Base-by-base conservation (phyloP, 2,113 vertebrate species). In the Oplegnathus fasciatus region DNA sequence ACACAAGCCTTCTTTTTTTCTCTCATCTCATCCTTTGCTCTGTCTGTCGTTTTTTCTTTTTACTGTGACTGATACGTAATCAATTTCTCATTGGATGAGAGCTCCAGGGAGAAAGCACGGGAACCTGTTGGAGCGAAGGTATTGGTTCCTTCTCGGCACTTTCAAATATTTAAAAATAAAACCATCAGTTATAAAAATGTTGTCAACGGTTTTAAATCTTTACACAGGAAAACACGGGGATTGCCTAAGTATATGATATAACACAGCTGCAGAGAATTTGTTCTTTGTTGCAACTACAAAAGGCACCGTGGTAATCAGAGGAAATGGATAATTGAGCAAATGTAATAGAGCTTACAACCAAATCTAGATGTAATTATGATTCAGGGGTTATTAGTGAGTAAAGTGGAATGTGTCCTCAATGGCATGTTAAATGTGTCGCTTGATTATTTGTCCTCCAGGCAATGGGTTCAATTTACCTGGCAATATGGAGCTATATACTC, bases 11-110 rank as follows among this genome's bases (percentile, higher is more conserved):
- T 68, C 20, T 80, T 74, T 87, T 83, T 71, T 79, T 32, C 5
- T 52, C n/a, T 82, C 88, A 77, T 78, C 71, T 62, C 37, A 66
- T 85, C 77, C 9, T 30, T 42, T 40, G 30, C 58, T 89, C 66
- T 57, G 57, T 83, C 78, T n/a, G 65, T 83, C 6, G 3, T 26
- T 78, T 85, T 88, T 83, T 90, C 77, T 87, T 87, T 88, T 79
- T 17, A 52, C 77, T 66, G 54, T 90, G 90, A 93, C 83, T 91
- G 93, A 95, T 89, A 68, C 87, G 66, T 92, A 93, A 92, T 95
- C 91, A 93, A 92, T 95, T 86, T 90, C 84, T 86, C 88, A 86
- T 88, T 58, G 88, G 84, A 72, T 57, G 37, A 76, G 68, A 66
- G 80, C 70, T 74, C 58, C 30, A 32, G 82, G 66, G 88, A 69